Base-by-base conservation (phyloP, 2,888 invertebrate genomes). In the Phalera bucephala region DNA sequence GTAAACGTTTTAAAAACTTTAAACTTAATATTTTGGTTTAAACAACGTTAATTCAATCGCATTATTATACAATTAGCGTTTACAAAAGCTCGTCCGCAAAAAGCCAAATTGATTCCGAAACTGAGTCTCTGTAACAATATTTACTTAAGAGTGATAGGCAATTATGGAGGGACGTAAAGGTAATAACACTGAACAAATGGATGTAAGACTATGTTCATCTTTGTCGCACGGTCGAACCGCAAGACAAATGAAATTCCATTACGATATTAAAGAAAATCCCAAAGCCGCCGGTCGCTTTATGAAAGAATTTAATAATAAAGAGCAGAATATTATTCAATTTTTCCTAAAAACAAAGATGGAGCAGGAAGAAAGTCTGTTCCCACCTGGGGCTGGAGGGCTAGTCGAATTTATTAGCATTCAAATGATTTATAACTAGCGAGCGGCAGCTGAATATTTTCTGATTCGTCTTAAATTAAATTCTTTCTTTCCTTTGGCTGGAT, bases 361-460 rank as follows among this genome's bases (percentile, higher is more conserved):
- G 79, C 72, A 74, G 73, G 79, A 80, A 76, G 76, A 80, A 85
- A 82, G 80, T 80, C 79, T 73, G 78, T 80, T 75, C 68, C 80
- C 83, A 85, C 84, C 86, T 85, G 85, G 77, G 77, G 72, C 73
- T 77, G 69, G 59, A 65, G 67, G 79, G 72, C 78, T 77, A 82
- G 81, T 84, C 79, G 87, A 87, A 89, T 87, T 89, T 87, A 89
- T 89, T 89, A 89, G 86, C 88, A 89, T 89, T 87, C 86, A 88
- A 88, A 89, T 87, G 86, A 89, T 89, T 89, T 87, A 89, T 88
- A 88, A 88, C 87, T 87, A 86, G 86, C 81, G 71, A 79, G 80
- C 75, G 82, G 84, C 83, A 83, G 83, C 83, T 86, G 87, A 86
- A 87, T 85, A 87, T 86, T 85, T 86, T 86, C 85, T 83, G 86